Conservation (phyloP, 2,113 vertebrate species). For the Ailurus styani region DNA sequence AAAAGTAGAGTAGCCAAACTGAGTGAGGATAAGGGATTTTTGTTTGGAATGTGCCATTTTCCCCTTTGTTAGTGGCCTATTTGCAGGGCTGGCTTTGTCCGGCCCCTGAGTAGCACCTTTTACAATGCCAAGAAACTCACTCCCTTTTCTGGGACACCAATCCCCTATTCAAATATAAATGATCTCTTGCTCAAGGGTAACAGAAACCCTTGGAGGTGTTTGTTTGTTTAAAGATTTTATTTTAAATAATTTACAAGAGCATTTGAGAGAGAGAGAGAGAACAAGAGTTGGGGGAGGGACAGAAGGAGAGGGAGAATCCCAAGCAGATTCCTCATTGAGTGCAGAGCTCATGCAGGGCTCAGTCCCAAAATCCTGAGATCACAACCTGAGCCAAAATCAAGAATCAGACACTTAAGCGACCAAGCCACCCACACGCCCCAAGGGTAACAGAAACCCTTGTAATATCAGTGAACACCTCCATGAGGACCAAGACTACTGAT, state of each 20-base stretch:
- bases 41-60: not conserved
- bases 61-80: not conserved
- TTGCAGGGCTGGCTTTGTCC: not conserved
- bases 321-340: not conserved
- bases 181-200: not conserved
- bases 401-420: not conserved
- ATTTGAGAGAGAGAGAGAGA: not conserved
- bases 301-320: not conserved
- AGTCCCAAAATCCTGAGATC: not conserved
- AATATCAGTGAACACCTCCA: not conserved
- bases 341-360: too few relatives aligned
- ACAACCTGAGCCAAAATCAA: not conserved
- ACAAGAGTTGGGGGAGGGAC: not conserved
- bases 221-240: not conserved
- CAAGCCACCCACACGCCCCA: not conserved
- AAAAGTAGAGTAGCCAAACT: not conserved
- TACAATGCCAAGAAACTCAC: not conserved
- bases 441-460: not conserved
- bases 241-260: not conserved
- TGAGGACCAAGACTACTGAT: not conserved
- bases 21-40: not conserved
- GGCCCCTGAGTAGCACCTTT: not conserved
- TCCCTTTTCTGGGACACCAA: not conserved
- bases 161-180: constrained; percentile 16
- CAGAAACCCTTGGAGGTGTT: not conserved